These are phyloP conservation scores for Camponotus fellah DNA, from an alignment of 2,888 invertebrate species.

Conservation along the genomic window DNA sequence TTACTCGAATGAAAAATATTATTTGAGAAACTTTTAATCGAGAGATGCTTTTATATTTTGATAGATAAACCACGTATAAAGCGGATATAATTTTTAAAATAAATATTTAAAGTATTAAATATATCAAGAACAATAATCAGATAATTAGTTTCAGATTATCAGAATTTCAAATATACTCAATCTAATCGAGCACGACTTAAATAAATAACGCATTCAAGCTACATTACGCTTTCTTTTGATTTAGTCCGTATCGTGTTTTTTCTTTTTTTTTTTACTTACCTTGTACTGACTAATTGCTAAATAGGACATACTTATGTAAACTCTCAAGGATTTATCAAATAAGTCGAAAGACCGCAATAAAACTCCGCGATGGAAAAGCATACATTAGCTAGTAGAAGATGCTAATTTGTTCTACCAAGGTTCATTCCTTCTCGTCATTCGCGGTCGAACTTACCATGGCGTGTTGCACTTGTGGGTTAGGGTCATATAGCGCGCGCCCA, in stretches of 20 bases:
- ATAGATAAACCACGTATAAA: neutral
- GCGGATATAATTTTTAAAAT: neutral
- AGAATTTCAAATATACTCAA: neutral
- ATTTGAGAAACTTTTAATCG: neutral
- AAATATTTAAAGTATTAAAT: neutral
- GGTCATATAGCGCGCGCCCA: conserved; percentile 90
- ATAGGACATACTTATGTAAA: conserved; percentile 4
- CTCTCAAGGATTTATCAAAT: neutral
- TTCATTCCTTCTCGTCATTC: conserved; percentile 5
- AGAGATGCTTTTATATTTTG: neutral
- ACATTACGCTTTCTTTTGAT: neutral
- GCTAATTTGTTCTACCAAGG: conserved; percentile 29
- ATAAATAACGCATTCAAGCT: neutral
- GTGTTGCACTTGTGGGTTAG: conserved; percentile 90
- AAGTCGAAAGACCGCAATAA: conserved; percentile 1
- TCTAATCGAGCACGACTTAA: neutral
- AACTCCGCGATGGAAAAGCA: conserved; percentile 4
- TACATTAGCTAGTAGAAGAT: conserved; percentile 18
- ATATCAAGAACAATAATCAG: neutral
- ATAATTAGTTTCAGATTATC: neutral
- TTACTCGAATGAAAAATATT: neutral
- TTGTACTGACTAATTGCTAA: neutral
- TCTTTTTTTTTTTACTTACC: neutral
- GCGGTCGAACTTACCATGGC: conserved; percentile 87
- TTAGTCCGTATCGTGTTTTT: neutral